Evolutionary conservation across 2,113 vertebrate species (phyloP).

Genomic region (western clawed frog (Xenopus tropicalis)): DNA sequence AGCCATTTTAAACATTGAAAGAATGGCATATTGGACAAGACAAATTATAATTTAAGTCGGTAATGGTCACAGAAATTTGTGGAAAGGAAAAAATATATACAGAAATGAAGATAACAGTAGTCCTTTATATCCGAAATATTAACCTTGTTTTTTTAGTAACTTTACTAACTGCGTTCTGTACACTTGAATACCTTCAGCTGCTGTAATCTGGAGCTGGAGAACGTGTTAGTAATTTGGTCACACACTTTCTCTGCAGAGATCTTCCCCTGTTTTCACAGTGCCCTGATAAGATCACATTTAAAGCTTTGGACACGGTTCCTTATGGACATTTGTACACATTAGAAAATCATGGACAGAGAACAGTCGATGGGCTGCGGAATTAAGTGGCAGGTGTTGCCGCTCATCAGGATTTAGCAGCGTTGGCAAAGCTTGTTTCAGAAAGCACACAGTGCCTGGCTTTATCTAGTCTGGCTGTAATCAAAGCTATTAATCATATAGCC

Average conservation of each 20-base stretch:
- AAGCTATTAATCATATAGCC: slow-evolving; percentile 28
- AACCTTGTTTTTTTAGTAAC: too few relatives aligned
- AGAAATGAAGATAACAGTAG: too few relatives aligned
- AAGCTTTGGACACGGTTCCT: slow-evolving; percentile 1
- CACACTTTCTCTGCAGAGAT: neutral
- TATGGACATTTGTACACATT: slow-evolving; percentile 11
- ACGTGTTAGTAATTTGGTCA: neutral
- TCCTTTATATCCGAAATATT: too few relatives aligned
- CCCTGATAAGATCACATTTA: neutral
- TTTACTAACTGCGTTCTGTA: neutral
- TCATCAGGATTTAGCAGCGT: slow-evolving; percentile 11
- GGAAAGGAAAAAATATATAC: too few relatives aligned
- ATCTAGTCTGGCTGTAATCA: slow-evolving; percentile 19
- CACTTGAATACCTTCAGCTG: neutral
- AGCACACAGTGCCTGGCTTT: slow-evolving; percentile 1
- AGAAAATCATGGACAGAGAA: slow-evolving; percentile 1
- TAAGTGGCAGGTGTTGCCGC: slow-evolving; percentile 35
- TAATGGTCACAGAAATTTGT: too few relatives aligned
- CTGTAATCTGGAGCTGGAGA: neutral
- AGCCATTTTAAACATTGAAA: too few relatives aligned
- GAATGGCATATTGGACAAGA: too few relatives aligned
- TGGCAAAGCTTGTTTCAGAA: slow-evolving; percentile 8
- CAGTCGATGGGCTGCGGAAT: slow-evolving; percentile 14
- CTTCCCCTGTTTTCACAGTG: neutral
- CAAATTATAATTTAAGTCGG: too few relatives aligned